These are phyloP conservation scores for Ahaetulla prasina DNA, from an alignment of 2,113 vertebrate genomes.

Conservation along the genomic window DNA sequence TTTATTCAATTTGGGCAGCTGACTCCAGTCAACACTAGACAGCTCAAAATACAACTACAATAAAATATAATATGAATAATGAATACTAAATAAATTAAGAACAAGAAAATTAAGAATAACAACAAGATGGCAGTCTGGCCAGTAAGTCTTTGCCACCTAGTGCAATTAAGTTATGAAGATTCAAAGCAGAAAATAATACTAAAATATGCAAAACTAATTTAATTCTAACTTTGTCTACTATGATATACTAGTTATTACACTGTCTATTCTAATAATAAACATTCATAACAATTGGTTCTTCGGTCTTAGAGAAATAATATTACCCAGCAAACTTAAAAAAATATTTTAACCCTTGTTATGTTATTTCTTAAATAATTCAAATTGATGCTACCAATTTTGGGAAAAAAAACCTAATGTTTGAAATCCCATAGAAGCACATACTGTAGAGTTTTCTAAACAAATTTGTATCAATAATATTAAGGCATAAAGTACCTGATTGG, in stretches of 20 bases:
- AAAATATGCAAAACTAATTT: background rate
- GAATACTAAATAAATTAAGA: background rate
- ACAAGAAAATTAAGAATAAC: background rate
- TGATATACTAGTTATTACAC: background rate
- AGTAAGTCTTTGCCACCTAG: background rate
- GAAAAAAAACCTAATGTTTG: background rate
- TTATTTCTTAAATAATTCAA: background rate
- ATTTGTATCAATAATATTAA: background rate
- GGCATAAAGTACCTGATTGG: background rate
- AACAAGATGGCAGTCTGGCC: background rate
- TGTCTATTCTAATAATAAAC: background rate
- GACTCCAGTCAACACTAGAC: background rate
- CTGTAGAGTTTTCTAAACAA: background rate
- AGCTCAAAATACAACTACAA: background rate
- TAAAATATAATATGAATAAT: background rate
- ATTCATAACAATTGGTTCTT: background rate
- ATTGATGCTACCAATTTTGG: background rate
- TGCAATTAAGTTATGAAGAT: background rate
- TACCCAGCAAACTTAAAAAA: background rate
- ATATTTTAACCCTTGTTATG: background rate
- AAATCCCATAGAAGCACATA: background rate
- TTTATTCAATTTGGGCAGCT: background rate
- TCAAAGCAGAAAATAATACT: background rate
- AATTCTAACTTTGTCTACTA: background rate
- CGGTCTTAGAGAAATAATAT: background rate